Base-by-base conservation (phyloP, 2,113 vertebrate genomes). In the Caranx ignobilis region DNA sequence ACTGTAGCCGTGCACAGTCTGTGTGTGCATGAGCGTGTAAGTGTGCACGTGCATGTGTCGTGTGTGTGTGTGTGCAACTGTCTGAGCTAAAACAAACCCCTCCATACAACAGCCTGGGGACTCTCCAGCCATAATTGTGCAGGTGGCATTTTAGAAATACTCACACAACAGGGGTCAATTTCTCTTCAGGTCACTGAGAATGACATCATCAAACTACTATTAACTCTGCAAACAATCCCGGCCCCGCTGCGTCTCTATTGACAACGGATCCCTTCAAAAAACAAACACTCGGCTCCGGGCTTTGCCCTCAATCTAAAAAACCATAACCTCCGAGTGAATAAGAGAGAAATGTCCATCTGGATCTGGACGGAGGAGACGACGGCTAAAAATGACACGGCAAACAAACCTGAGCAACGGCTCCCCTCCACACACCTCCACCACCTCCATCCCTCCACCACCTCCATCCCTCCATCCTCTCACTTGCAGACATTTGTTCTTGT, bases 141-240 rank as follows among this genome's bases (percentile, higher is more conserved):
- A 75, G 93, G 92, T 96, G 95, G 92, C 94, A 96, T 96, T 95
- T 96, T 93, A 89, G 89, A 88, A 85, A 91, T 88, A 89, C 89
- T 87, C 88, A 79, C 87, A 91, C 90, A 88, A 93, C 89, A 79
- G 88, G 88, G 93, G 94, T 95, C 93, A 94, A 93, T 94, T 89
- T 82, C 86, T 92, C 90, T 91, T 81, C 94, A 95, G 95, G 95
- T 96, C 95, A 96, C 90, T 94, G 95, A 94, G 91, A 95, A 92
- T 94, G 93, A 95, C 94, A 95, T 95, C 93, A 95, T 95, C 94
- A 95, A 93, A 94, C 92, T 84, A 89, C 93, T 91, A 93, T 95
- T 95, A 95, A 91, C 92, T 93, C 91, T 82, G 89, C 90, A 94
- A 95, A 95, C 93, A 94, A 93, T 88, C 83, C 76, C 11, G 52